Percentiles rank a stretch among this genome's conserved stretches.
phyloP scores from a whole-genome alignment of 2,797 vertebrate genomes.

The Chelon auratus region DNA sequence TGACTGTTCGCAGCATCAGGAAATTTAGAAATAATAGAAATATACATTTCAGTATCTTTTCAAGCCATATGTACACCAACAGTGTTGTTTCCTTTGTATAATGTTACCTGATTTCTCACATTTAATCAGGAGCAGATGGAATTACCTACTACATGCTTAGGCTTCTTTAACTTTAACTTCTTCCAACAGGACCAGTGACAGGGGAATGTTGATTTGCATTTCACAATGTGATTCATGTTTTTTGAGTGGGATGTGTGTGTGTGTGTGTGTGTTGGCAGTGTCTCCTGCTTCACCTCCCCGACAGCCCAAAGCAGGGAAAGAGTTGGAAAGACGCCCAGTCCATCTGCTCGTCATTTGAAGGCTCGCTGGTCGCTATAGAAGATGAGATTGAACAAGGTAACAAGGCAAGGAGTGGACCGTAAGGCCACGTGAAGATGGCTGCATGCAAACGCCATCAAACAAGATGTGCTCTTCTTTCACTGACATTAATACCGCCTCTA shows the following conservation, averaged over 20 bases:
- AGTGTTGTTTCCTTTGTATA: too few relatives aligned
- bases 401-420: background rate
- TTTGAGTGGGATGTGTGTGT: constrained; percentile 51
- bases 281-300: constrained; percentile 90
- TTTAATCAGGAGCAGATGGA: too few relatives aligned
- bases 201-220: constrained; percentile 33
- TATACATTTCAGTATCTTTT: too few relatives aligned
- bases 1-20: background rate
- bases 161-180: too few relatives aligned
- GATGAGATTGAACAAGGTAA: constrained; percentile 95
- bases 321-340: constrained; percentile 89
- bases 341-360: constrained; percentile 86
- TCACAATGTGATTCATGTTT: constrained; percentile 43
- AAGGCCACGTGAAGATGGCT: background rate
- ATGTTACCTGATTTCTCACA: too few relatives aligned
- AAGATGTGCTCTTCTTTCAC: background rate
- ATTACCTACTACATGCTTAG: too few relatives aligned
- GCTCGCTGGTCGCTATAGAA: constrained; percentile 87
- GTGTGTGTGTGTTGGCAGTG: constrained; percentile 86
- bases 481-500: background rate
- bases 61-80: too few relatives aligned
- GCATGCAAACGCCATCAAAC: background rate
- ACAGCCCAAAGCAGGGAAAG: constrained; percentile 81
- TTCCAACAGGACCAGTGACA: background rate
- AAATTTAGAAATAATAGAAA: background rate